Percentiles rank a stretch among this genome's conserved stretches.
Conservation (phyloP, 2,888 invertebrate genomes). For the Eurois occulta region DNA sequence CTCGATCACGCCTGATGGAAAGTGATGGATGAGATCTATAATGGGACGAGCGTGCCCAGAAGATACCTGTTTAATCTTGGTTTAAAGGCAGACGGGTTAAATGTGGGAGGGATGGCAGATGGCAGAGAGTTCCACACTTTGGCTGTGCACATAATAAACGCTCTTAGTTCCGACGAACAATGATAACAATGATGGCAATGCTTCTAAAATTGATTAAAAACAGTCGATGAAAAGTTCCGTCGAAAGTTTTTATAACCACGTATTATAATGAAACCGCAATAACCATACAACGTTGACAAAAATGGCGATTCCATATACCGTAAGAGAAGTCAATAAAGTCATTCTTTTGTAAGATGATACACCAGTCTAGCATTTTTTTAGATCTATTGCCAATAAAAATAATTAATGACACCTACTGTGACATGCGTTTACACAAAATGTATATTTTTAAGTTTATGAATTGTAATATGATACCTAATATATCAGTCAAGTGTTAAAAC, state of each 20-base stretch:
- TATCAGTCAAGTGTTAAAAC: conserved; percentile 57
- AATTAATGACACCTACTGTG: conserved; percentile 34
- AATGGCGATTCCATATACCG: conserved; percentile 29
- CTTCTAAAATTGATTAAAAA: background rate
- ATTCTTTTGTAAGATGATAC: conserved; percentile 24
- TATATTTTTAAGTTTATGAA: conserved; percentile 31
- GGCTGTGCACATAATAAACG: no score
- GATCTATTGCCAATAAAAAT: conserved; percentile 44
- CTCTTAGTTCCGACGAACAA: no score
- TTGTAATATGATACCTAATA: conserved; percentile 55
- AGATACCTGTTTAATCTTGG: no score
- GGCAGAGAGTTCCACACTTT: no score
- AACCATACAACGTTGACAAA: conserved; percentile 6
- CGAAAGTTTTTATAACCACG: background rate
- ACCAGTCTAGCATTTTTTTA: conserved; percentile 16
- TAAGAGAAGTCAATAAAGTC: conserved; percentile 24
- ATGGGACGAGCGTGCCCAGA: no score
- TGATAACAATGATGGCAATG: background rate
- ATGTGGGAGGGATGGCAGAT: no score
- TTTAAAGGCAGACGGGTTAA: no score
- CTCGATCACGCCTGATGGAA: no score
- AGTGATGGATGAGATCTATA: no score
- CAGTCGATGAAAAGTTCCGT: background rate
- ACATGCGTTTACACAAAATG: conserved; percentile 44
- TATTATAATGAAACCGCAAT: background rate